Base-by-base conservation (phyloP, 23 tunicate genomes). In the Aplidium turbinatum region DNA sequence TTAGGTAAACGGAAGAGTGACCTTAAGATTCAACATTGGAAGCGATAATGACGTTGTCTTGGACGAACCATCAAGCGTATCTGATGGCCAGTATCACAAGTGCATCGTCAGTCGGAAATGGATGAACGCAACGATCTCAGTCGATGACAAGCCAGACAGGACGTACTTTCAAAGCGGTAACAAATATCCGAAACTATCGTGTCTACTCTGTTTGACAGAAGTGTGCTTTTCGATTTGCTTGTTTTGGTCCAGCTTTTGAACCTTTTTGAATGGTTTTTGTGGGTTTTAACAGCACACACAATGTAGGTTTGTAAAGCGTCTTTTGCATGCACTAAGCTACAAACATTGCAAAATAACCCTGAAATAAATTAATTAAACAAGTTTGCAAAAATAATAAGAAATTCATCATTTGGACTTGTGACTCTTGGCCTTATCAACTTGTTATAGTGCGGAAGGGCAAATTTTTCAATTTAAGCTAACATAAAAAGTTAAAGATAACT, bases 101-200 rank as follows among this genome's bases (percentile, higher is more conserved):
- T 82, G 72, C 0, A 70, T 32, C 19, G 68, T 91, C 20, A 35
- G 65, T 35, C 68, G 97, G 31, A 48, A 68, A 31, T 73, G 83
- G 86, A 75, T 76, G 79, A 91, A 91, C 56, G 97, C 97, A 20
- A 83, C 90, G n/a, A 82, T 91, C 86, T 74, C 79, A 25, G 90
- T 91, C 36, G 78, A 91, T 51, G 61, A 68, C 63, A 79, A 76
- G 78, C 86, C 97, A 57, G 89, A 64, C 6, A 24, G 72, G 27
- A 11, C 5, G 7, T 11, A 25, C 24, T 36, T 5, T 35, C 21
- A 29, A 36, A 23, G 38, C 27, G 50, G 72, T 65, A 36, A 38
- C 21, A 54, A 42, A 16, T n/a, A n/a, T n/a, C n/a, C n/a, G n/a
- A n/a, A n/a, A n/a, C n/a, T n/a, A n/a, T n/a, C n/a, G n/a, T n/a